A percentile compares a stretch with the other conserved stretches of the same genome.
Conservation (phyloP, 2,888 invertebrate species). For the Sycophila texana region DNA sequence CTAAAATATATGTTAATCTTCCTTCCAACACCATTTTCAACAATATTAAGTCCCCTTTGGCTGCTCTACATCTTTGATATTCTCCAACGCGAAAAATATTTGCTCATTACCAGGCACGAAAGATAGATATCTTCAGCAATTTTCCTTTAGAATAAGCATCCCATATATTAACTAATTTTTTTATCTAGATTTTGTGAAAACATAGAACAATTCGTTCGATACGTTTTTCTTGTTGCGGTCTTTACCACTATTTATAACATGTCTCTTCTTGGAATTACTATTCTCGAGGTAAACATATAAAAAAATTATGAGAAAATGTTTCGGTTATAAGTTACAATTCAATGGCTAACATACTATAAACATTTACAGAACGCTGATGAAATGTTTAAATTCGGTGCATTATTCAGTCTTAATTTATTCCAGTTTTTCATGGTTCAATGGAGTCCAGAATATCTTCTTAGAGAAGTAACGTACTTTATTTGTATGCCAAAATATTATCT, state of each 20-base stretch:
- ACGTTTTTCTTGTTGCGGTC: neutral
- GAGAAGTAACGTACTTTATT: constrained; percentile 25
- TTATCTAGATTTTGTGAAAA: neutral
- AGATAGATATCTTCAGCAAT: neutral
- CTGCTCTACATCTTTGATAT: no score
- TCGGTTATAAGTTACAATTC: neutral
- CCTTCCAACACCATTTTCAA: no score
- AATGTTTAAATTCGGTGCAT: neutral
- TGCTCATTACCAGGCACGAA: no score
- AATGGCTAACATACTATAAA: neutral
- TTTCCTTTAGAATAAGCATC: neutral
- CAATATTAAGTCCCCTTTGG: no score
- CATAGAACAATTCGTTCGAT: neutral
- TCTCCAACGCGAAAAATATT: no score
- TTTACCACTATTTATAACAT: constrained; percentile 4
- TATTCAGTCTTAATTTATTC: constrained; percentile 9
- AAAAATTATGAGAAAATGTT: neutral
- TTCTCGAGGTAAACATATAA: constrained; percentile 15
- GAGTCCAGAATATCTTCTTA: constrained; percentile 39
- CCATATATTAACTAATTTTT: neutral
- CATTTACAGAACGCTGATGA: constrained; percentile 13
- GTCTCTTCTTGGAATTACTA: neutral
- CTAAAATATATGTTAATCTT: no score
- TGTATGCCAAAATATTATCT: neutral
- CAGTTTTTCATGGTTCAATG: constrained; percentile 42